Percentiles rank a stretch among this genome's conserved stretches.
These are phyloP conservation scores for Camelus bactrianus DNA, from an alignment of 2,113 vertebrate species.

Conservation along the genomic window DNA sequence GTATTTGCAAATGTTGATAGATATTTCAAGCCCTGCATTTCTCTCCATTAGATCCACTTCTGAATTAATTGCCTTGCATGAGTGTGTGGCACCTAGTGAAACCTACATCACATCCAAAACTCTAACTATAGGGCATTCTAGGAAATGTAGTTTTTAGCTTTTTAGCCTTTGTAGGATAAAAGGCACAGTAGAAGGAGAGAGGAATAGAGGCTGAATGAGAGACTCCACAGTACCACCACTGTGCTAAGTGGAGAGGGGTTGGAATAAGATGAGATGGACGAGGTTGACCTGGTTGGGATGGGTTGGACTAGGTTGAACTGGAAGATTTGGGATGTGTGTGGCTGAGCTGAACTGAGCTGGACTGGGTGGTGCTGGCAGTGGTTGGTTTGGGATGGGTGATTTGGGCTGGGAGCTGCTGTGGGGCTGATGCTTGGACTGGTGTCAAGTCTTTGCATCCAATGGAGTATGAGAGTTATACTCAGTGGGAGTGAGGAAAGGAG, in stretches of 20 bases:
- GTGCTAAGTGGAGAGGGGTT: not conserved
- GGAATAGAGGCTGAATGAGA: not conserved
- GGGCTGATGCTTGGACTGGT: not conserved
- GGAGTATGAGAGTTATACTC: not conserved
- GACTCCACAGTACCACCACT: not conserved
- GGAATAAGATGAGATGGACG: not conserved
- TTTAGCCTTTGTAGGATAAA: not conserved
- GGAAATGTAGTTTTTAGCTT: not conserved
- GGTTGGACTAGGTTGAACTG: not conserved
- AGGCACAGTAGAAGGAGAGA: not conserved
- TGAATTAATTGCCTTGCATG: not conserved
- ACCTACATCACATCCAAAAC: not conserved
- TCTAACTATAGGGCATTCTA: not conserved
- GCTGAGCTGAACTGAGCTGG: not conserved
- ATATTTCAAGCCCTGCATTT: not conserved
- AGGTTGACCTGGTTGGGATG: not conserved
- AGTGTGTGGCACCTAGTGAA: not conserved
- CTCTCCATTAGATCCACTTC: not conserved
- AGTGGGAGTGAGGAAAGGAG: not conserved
- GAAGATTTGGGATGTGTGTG: not conserved
- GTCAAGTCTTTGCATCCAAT: not conserved
- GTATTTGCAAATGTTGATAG: not conserved
- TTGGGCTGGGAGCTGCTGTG: not conserved
- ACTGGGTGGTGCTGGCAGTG: not conserved
- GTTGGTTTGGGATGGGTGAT: not conserved